A percentile compares a stretch with the other conserved stretches of the same genome.
These are phyloP conservation scores for Conchocele bisecta DNA, from an alignment of 2,888 invertebrate species.

Conservation along the genomic window DNA sequence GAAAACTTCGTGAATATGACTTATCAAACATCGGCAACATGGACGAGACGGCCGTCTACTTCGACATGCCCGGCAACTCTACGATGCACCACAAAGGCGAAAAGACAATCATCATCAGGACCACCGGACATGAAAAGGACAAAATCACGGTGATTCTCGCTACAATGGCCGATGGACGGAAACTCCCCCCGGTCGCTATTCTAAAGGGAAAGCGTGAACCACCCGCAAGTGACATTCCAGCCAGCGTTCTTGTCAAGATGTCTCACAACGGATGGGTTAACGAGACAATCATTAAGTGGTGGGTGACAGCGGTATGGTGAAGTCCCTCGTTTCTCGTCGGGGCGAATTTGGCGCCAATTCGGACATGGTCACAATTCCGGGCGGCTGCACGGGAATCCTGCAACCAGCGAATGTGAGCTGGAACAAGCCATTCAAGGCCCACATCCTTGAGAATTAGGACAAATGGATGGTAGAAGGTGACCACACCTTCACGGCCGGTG, in stretches of 20 bases:
- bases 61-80: constrained; percentile 35
- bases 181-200: constrained; percentile 21
- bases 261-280: constrained; percentile 24
- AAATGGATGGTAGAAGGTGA: background rate
- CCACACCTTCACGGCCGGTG: background rate
- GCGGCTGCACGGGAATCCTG: constrained; percentile 18
- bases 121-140: constrained; percentile 31
- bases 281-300: constrained; percentile 21
- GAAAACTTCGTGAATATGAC: background rate
- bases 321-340: constrained; percentile 7
- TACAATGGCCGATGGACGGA: constrained; percentile 18
- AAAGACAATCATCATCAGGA: constrained; percentile 17
- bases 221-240: constrained; percentile 5
- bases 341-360: constrained; percentile 15
- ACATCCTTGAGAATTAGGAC: background rate
- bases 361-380: constrained; percentile 22
- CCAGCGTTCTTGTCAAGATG: constrained; percentile 10
- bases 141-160: constrained; percentile 22
- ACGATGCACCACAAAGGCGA: constrained; percentile 15
- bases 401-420: constrained; percentile 26
- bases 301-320: constrained; percentile 25
- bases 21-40: constrained; percentile 7
- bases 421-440: background rate
- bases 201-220: constrained; percentile 10
- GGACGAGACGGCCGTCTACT: constrained; percentile 13